phyloP scores from a whole-genome alignment of 2,113 vertebrate species.

The Amblyornis subalaris region DNA sequence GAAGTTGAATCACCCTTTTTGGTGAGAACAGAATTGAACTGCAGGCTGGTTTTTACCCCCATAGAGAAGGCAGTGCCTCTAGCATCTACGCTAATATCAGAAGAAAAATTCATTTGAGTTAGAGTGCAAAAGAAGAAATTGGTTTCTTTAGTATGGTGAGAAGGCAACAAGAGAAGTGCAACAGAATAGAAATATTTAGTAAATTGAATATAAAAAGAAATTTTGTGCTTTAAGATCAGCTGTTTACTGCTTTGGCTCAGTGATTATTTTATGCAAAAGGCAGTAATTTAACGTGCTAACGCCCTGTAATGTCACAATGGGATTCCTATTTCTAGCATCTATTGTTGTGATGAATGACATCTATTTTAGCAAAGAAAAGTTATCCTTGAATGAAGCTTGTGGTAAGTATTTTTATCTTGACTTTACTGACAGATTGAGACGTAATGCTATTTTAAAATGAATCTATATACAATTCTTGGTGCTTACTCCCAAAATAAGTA shows the following conservation, averaged over 20 bases:
- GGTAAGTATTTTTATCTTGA: slow-evolving; percentile 13
- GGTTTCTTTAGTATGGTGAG: neutral
- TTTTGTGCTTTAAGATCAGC: slow-evolving; percentile 40
- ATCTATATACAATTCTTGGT: neutral
- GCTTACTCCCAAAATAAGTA: neutral
- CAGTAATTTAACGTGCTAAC: slow-evolving; percentile 46
- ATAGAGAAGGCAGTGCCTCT: neutral
- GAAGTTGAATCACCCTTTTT: neutral
- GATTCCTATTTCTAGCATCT: slow-evolving; percentile 55
- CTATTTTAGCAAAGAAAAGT: slow-evolving; percentile 30
- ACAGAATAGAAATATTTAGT: slow-evolving; percentile 44
- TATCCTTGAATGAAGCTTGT: slow-evolving; percentile 35
- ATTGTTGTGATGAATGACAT: slow-evolving; percentile 47
- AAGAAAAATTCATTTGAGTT: slow-evolving; percentile 17
- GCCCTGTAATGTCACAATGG: slow-evolving; percentile 7
- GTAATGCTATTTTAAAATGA: neutral
- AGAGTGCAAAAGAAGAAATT: neutral
- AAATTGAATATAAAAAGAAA: slow-evolving; percentile 32
- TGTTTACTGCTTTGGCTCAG: slow-evolving; percentile 49
- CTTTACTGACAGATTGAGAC: neutral
- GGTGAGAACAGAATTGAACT: neutral
- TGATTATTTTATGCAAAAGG: slow-evolving; percentile 39
- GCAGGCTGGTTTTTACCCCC: neutral
- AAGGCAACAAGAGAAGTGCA: slow-evolving; percentile 2
- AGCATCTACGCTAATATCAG: neutral